A percentile compares a stretch with the other conserved stretches of the same genome.
phyloP scores from a whole-genome alignment of 1,140 invertebrate genomes.

The Rhysida immarginata region DNA sequence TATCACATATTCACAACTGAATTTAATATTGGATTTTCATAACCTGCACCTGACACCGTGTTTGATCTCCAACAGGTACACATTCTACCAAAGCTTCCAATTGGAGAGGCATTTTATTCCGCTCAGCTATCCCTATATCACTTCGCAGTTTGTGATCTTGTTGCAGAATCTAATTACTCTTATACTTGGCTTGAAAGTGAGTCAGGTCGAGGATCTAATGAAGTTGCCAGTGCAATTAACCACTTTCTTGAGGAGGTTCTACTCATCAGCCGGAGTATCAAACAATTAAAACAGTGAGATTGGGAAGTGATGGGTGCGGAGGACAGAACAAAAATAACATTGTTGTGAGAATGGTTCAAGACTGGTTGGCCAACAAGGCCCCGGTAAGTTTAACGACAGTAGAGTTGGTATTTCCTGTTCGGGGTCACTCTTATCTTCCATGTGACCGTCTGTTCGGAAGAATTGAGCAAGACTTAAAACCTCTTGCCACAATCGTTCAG shows the following conservation, averaged over 20 bases:
- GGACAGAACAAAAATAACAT: not conserved
- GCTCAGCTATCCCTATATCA: not conserved
- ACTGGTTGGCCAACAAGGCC: not conserved
- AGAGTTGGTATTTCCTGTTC: not conserved
- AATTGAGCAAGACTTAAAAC: not conserved
- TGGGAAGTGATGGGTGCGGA: not conserved
- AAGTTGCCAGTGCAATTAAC: not conserved
- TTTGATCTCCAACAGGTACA: not conserved
- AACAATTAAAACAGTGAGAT: not conserved
- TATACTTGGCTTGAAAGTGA: not conserved
- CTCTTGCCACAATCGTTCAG: not conserved
- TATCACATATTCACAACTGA: not conserved
- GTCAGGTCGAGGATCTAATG: not conserved
- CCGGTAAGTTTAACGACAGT: not conserved
- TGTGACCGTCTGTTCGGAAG: not conserved
- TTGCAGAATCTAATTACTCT: not conserved
- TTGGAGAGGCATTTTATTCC: not conserved
- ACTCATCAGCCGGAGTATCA: not conserved
- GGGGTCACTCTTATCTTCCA: too few relatives aligned
- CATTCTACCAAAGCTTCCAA: not conserved
- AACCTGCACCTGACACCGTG: not conserved
- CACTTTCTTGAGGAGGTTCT: not conserved
- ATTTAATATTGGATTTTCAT: not conserved
- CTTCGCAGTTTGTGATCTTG: not conserved
- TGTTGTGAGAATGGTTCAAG: not conserved